These are phyloP conservation scores for Cantharis rufa DNA, from an alignment of 2,888 invertebrate genomes.

Conservation along the genomic window DNA sequence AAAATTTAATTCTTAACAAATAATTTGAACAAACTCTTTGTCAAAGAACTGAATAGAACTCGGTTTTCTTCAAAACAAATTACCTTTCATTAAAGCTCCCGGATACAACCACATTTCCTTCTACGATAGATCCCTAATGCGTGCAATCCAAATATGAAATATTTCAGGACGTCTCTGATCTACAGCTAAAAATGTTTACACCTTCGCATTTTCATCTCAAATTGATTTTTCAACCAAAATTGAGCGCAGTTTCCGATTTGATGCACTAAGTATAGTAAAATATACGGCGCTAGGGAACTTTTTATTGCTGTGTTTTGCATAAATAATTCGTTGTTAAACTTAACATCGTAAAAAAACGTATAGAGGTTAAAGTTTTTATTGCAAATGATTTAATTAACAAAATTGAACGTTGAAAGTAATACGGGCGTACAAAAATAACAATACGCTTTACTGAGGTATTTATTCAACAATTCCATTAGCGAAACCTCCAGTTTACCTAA, in stretches of 20 bases:
- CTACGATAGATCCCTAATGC: conserved; percentile 10
- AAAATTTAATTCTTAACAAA: background rate
- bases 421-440: background rate
- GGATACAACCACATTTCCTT: conserved; percentile 14
- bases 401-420: background rate
- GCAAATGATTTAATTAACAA: background rate
- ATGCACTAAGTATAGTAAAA: background rate
- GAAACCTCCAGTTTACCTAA: background rate
- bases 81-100: conserved; percentile 8
- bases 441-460: background rate
- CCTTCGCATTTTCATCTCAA: background rate
- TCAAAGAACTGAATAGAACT: conserved; percentile 4
- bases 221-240: background rate
- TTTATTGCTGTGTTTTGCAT: background rate
- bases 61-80: conserved; percentile 18
- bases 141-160: conserved; percentile 13
- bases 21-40: background rate
- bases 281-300: background rate
- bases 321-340: background rate
- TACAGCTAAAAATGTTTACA: background rate
- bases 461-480: background rate
- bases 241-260: background rate
- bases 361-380: background rate
- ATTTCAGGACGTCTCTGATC: background rate
- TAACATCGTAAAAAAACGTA: background rate